Conservation (phyloP, 2,797 vertebrate genomes). For the Borostomias antarcticus region DNA sequence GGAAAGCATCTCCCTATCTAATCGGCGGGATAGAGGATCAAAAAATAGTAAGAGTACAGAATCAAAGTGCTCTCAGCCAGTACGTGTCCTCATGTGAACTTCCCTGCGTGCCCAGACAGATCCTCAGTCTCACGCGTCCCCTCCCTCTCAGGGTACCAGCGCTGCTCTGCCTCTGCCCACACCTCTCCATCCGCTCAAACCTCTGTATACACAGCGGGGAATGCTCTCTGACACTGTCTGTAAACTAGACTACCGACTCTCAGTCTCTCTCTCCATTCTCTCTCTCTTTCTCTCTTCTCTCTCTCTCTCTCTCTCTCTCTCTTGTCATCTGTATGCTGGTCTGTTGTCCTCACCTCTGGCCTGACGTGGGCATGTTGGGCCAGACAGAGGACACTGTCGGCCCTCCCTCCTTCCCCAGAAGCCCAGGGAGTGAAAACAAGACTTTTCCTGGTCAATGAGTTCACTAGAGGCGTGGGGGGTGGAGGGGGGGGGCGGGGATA, state of each 20-base stretch:
- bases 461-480: conserved; percentile 55
- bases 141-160: conserved; percentile 53
- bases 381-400: conserved; percentile 62
- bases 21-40: neutral
- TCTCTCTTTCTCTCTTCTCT: conserved; percentile 24
- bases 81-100: conserved; percentile 65
- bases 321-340: conserved; percentile 59
- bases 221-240: conserved; percentile 26
- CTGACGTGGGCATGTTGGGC: conserved; percentile 41
- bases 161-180: conserved; percentile 24
- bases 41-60: neutral
- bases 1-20: conserved; percentile 20
- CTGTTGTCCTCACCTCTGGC: conserved; percentile 43
- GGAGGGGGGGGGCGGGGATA: conserved; percentile 7
- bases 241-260: conserved; percentile 24
- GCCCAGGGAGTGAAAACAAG: conserved; percentile 65
- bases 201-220: conserved; percentile 1
- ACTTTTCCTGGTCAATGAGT: conserved; percentile 74
- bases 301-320: conserved; percentile 24
- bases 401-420: conserved; percentile 52
- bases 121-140: conserved; percentile 43
- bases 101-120: conserved; percentile 52
- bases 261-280: conserved; percentile 25
- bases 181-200: conserved; percentile 35
- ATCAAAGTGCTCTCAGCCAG: neutral